phyloP scores from a whole-genome alignment of 2,888 invertebrate species.

The Julus scandinavius region DNA sequence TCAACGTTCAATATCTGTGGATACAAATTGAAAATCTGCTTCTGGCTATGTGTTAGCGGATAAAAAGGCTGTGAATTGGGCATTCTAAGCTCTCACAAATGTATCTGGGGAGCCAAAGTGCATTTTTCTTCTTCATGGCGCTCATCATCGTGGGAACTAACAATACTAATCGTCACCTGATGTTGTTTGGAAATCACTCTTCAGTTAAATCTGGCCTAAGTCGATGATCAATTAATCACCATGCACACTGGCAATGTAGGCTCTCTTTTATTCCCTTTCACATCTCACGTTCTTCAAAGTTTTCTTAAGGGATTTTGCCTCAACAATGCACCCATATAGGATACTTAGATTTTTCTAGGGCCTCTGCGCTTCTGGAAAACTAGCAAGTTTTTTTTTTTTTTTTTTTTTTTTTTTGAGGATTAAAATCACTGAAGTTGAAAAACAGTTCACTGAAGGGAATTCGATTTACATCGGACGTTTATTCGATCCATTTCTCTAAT shows the following conservation, averaged over 20 bases:
- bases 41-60: constrained; percentile 18
- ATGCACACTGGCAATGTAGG: constrained; percentile 37
- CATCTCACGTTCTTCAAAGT: constrained; percentile 34
- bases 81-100: neutral
- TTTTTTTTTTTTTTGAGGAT: neutral
- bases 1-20: neutral
- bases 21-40: constrained; percentile 40
- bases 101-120: constrained; percentile 18
- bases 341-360: neutral
- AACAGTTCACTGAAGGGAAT: neutral
- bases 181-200: constrained; percentile 54
- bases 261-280: constrained; percentile 32
- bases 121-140: constrained; percentile 15
- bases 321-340: neutral
- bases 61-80: constrained; percentile 38
- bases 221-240: constrained; percentile 56
- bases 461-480: neutral
- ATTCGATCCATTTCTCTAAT: neutral
- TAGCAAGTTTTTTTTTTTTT: too few species aligned
- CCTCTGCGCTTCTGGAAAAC: constrained; percentile 9
- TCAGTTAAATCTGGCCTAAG: constrained; percentile 53
- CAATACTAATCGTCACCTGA: constrained; percentile 54
- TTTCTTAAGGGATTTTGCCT: constrained; percentile 40
- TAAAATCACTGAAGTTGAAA: constrained; percentile 4
- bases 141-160: constrained; percentile 55